phyloP scores from a whole-genome alignment of 2,888 invertebrate species.

The Iselma pallidipennis region DNA sequence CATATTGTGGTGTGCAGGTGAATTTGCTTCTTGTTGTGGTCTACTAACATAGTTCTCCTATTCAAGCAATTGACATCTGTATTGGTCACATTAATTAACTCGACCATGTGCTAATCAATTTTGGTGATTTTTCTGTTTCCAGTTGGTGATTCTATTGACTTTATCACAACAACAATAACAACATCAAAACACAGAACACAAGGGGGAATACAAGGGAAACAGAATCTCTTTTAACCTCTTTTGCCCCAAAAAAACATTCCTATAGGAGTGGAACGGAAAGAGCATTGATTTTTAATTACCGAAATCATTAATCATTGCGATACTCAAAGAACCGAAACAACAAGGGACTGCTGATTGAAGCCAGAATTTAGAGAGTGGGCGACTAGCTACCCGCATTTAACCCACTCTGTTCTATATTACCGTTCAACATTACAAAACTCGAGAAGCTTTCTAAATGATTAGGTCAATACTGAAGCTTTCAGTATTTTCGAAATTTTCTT shows the following conservation, averaged over 20 bases:
- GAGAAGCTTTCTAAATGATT: neutral
- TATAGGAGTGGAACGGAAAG: constrained; percentile 11
- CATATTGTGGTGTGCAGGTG: constrained; percentile 13
- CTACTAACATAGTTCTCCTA: constrained; percentile 14
- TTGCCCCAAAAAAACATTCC: constrained; percentile 5
- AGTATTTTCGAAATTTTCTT: neutral
- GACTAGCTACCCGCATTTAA: no score
- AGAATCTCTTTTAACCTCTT: no score
- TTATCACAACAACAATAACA: neutral
- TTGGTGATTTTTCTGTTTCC: neutral
- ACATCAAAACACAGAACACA: neutral
- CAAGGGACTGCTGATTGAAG: constrained; percentile 12
- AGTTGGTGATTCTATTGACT: neutral
- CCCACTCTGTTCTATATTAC: no score
- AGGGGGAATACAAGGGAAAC: neutral
- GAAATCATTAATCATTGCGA: constrained; percentile 19
- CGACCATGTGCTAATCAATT: constrained; percentile 6
- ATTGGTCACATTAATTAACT: constrained; percentile 17
- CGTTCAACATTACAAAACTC: neutral
- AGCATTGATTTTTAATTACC: constrained; percentile 25
- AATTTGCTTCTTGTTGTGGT: constrained; percentile 19
- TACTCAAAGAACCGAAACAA: constrained; percentile 17
- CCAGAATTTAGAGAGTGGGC: neutral
- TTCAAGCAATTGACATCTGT: constrained; percentile 17
- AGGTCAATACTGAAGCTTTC: neutral